Conservation (phyloP, 2,113 vertebrate species). For the Cygnus buccinator region DNA sequence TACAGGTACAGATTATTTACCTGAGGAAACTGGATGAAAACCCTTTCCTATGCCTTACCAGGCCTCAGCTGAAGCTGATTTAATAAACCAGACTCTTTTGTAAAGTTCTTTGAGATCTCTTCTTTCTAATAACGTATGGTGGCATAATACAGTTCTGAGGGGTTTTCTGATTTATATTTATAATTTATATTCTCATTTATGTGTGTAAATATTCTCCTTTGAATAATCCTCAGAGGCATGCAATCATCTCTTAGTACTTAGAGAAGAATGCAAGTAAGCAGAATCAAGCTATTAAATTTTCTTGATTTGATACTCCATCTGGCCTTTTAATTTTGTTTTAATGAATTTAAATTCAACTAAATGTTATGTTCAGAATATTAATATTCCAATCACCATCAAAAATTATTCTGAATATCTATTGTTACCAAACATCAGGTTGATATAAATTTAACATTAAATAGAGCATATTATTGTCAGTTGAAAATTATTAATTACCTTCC, state of each 20-base stretch:
- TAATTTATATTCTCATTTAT: neutral
- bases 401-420: conserved; percentile 42
- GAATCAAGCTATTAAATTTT: conserved; percentile 18
- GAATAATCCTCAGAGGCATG: neutral
- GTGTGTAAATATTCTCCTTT: neutral
- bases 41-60: neutral
- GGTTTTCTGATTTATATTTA: neutral
- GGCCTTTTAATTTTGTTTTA: conserved; percentile 60
- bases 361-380: conserved; percentile 42
- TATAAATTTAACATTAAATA: conserved; percentile 52
- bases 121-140: neutral
- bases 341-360: conserved; percentile 50
- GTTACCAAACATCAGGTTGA: conserved; percentile 26
- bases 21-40: neutral
- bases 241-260: conserved; percentile 36
- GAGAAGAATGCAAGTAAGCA: conserved; percentile 39
- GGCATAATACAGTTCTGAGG: neutral
- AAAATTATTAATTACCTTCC: conserved; percentile 3
- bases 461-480: conserved; percentile 31
- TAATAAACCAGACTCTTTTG: neutral
- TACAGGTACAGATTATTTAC: neutral
- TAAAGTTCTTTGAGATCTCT: neutral
- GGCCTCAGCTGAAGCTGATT: neutral
- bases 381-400: conserved; percentile 38
- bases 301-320: conserved; percentile 14